phyloP scores from a whole-genome alignment of 2,113 vertebrate genomes.

The Tetraodon nigroviridis region DNA sequence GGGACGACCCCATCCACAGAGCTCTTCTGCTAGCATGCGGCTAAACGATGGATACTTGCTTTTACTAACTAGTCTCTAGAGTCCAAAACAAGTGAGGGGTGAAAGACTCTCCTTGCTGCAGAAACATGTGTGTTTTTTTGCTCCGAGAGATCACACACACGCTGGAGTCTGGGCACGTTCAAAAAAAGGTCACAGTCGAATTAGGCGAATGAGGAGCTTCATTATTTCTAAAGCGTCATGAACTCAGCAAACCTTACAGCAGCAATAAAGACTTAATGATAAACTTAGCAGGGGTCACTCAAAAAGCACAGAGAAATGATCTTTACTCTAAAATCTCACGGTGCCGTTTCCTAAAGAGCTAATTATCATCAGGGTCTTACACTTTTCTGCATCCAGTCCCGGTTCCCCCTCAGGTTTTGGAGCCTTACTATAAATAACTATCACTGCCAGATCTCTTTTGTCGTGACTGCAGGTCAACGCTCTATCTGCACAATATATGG shows the following conservation, averaged over 20 bases:
- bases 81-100: conserved; percentile 49
- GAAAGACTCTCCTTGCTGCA: conserved; percentile 1
- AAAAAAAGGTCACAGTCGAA: conserved; percentile 46
- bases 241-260: conserved; percentile 22
- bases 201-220: conserved; percentile 48
- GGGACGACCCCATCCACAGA: conserved; percentile 48
- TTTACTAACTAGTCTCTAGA: conserved; percentile 62
- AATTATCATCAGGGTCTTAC: conserved; percentile 16
- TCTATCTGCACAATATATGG: conserved; percentile 32
- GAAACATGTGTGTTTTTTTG: neutral
- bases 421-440: conserved; percentile 32
- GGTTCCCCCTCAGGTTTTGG: neutral
- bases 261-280: conserved; percentile 18
- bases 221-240: neutral
- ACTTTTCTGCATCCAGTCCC: conserved; percentile 10
- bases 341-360: neutral
- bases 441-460: conserved; percentile 24
- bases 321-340: conserved; percentile 12
- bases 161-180: conserved; percentile 22
- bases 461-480: conserved; percentile 54
- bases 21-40: conserved; percentile 26
- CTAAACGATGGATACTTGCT: conserved; percentile 62
- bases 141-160: conserved; percentile 13
- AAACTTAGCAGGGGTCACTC: neutral
- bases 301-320: neutral